Percentiles rank a stretch among this genome's conserved stretches.
Conservation (phyloP, 2,113 vertebrate genomes). For the Oncorhynchus masou region DNA sequence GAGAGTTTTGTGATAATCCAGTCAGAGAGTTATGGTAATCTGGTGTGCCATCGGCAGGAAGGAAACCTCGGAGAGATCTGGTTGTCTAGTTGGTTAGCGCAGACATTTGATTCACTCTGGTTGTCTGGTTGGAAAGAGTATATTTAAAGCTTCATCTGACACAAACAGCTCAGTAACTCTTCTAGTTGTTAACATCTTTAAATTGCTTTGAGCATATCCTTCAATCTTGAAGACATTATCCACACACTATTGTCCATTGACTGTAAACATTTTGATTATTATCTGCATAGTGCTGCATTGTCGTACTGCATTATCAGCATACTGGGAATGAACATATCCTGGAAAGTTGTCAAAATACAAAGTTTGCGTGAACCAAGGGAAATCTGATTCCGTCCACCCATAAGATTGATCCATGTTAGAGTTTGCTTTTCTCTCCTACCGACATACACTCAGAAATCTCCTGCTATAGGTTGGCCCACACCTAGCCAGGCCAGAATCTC, state of each 20-base stretch:
- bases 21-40: conserved; percentile 35
- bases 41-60: conserved; percentile 30
- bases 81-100: no score
- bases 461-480: conserved; percentile 48
- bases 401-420: conserved; percentile 64
- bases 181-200: neutral
- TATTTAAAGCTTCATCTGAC: neutral
- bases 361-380: conserved; percentile 58
- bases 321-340: conserved; percentile 4
- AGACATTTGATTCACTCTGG: no score
- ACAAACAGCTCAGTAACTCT: no score
- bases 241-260: neutral
- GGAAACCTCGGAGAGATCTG: neutral
- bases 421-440: conserved; percentile 45
- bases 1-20: conserved; percentile 64
- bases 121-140: no score
- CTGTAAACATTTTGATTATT: neutral
- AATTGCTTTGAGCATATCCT: neutral
- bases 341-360: conserved; percentile 50
- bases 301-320: neutral
- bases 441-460: conserved; percentile 51
- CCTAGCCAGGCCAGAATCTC: conserved; percentile 56
- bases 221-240: neutral
- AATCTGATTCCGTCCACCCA: conserved; percentile 63
- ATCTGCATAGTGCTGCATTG: neutral